phyloP scores from a whole-genome alignment of 2,888 invertebrate genomes.

The Cephonodes hylas region DNA sequence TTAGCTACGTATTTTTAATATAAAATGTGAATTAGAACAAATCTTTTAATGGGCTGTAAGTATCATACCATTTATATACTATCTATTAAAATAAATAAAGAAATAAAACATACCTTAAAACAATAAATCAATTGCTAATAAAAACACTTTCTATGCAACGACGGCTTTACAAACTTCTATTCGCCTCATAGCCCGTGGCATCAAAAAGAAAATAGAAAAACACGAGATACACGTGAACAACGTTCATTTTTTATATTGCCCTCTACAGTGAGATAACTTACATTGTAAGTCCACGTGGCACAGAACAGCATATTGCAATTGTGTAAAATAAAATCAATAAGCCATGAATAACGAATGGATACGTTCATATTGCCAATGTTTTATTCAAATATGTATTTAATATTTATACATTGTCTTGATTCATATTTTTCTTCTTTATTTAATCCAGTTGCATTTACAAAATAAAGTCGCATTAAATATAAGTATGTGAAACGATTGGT shows the following conservation, averaged over 20 bases:
- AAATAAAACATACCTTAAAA: no score
- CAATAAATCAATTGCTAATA: no score
- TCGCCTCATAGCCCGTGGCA: no score
- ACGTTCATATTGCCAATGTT: background rate
- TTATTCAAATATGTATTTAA: conserved; percentile 1
- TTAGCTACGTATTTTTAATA: no score
- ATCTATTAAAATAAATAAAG: no score
- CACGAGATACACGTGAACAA: background rate
- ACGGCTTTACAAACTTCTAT: no score
- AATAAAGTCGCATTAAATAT: background rate
- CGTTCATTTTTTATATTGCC: background rate
- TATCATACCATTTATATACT: no score
- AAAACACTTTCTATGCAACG: no score
- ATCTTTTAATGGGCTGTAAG: no score
- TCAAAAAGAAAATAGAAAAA: background rate
- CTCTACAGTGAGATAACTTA: background rate
- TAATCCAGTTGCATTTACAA: background rate
- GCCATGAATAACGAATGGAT: background rate
- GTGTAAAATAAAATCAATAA: conserved; percentile 5
- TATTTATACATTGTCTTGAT: background rate
- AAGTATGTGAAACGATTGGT: background rate
- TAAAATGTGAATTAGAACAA: no score
- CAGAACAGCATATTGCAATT: background rate
- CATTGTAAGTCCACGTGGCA: background rate
- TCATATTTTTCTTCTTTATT: conserved; percentile 2